Base-by-base conservation (phyloP, 1,140 invertebrate genomes). In the Chymomyza costata region DNA sequence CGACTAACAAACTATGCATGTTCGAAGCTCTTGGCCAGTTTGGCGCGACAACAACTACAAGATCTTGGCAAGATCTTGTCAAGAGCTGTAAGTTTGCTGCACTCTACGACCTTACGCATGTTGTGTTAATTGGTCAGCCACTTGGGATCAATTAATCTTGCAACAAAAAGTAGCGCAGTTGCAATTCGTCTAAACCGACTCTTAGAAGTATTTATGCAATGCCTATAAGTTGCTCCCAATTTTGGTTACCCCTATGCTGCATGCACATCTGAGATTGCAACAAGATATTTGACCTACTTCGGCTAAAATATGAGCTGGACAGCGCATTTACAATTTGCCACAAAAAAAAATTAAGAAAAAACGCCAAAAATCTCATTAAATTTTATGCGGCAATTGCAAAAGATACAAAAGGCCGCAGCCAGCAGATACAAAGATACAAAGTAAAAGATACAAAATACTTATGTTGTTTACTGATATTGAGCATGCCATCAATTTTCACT, bases 281-380 rank as follows among this genome's bases (percentile, higher is more conserved):
- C n/a, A 63, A 78, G 78, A 78, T 71, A 58, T 78, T 76, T 78
- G 74, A 76, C 70, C 71, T 66, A 78, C 70, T 71, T 76, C 54
- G n/a, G n/a, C 35, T 30, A 65, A 65, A 49, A 64, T 71, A 71
- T 73, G 62, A 67, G 70, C 38, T 25, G 21, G 21, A 3, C 8
- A 25, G 8, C 3, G 39, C 48, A 62, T 46, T 57, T 52, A 25
- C 45, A 25, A 46, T 31, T n/a, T 21, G 51, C 44, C 49, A 16
- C n/a, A n/a, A 38, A 32, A 25, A 19, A 41, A 25, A 25, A 41
- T 44, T 32, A 45, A 44, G 65, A 37, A 25, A 25, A n/a, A n/a
- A n/a, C n/a, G n/a, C n/a, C 34, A 38, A 59, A 66, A 70, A 74
- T 61, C 70, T 76, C 70, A 74, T 76, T 74, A 76, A 62, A 70